Conservation (phyloP, 2,888 invertebrate species). For the Pemphredon lugubris region DNA sequence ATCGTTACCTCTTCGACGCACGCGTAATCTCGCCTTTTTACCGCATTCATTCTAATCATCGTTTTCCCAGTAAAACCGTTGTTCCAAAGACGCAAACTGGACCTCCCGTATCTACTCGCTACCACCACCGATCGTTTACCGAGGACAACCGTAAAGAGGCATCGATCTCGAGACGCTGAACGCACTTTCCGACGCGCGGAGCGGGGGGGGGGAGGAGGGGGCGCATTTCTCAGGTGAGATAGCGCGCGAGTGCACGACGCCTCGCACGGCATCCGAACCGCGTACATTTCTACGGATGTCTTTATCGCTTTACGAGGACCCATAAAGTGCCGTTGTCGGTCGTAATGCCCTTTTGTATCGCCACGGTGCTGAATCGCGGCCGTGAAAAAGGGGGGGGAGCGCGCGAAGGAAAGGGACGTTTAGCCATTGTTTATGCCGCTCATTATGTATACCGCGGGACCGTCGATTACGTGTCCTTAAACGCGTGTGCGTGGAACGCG, state of each 20-base stretch:
- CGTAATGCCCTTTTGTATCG: conserved; percentile 51
- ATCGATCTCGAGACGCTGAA: not conserved
- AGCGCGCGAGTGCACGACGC: conserved; percentile 53
- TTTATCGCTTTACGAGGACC: conserved; percentile 75
- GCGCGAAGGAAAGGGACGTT: conserved; percentile 42
- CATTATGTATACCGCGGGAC: conserved; percentile 66
- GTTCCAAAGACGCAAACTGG: no score
- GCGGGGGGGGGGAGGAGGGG: no score
- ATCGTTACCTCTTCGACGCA: no score
- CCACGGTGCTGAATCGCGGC: conserved; percentile 6
- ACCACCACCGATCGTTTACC: not conserved
- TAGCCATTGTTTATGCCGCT: conserved; percentile 70
- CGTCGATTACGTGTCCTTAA: conserved; percentile 48
- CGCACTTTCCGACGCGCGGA: conserved; percentile 13
- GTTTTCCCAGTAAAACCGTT: no score
- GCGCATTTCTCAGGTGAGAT: conserved; percentile 65
- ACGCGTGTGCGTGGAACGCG: conserved; percentile 25
- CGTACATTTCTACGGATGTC: conserved; percentile 72
- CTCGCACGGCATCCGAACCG: conserved; percentile 47
- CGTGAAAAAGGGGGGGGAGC: conserved; percentile 16
- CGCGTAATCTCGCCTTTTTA: no score
- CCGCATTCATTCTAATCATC: no score
- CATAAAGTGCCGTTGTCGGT: conserved; percentile 71
- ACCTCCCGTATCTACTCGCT: not conserved
- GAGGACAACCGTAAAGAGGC: not conserved